Conservation (phyloP, 2,797 vertebrate genomes). For the Neoniphon sammara region DNA sequence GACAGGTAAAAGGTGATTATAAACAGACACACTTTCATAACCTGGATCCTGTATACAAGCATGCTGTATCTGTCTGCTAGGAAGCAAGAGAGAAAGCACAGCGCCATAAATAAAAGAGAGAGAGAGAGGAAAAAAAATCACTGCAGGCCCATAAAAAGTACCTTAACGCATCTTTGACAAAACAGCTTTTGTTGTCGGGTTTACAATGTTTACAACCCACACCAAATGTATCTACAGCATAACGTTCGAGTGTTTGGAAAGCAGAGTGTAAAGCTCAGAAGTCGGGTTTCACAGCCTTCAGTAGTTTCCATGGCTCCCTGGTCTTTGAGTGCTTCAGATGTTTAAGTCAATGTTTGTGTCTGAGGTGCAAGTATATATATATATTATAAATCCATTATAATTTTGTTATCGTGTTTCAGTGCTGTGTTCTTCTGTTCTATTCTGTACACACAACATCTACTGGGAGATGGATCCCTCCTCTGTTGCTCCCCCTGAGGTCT, state of each 20-base stretch:
- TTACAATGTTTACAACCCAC: constrained; percentile 2
- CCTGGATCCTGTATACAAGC: neutral
- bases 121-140: neutral
- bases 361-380: no score
- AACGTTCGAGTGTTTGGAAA: constrained; percentile 1
- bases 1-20: neutral
- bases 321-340: constrained; percentile 1
- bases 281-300: neutral
- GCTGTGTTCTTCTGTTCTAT: no score
- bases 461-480: no score
- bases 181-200: neutral
- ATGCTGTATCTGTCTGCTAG: neutral
- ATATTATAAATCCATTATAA: no score
- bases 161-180: neutral
- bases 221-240: neutral
- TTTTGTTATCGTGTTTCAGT: no score
- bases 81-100: neutral
- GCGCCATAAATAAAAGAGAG: neutral
- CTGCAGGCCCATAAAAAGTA: neutral
- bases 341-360: constrained; percentile 20
- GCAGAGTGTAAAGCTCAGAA: constrained; percentile 10
- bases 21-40: neutral
- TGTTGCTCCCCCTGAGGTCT: no score
- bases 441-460: no score
- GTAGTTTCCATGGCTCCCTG: neutral